Evolutionary conservation across 2,888 invertebrate species (phyloP), one percentile per base, ranked within the genome.

Genomic region (Melolontha melolontha): DNA sequence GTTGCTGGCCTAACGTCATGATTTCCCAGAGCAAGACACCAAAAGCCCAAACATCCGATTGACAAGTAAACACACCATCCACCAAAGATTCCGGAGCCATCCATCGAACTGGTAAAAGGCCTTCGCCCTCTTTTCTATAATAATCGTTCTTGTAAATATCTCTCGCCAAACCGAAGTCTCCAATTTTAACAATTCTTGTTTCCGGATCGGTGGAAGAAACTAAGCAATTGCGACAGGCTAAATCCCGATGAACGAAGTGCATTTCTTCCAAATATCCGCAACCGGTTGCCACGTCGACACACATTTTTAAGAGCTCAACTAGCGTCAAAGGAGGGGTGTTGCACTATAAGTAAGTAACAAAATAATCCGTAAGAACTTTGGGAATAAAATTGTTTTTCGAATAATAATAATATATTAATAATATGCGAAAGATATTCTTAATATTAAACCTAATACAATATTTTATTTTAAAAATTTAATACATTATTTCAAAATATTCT

Each of bases 71-170:
- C 0, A 98, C 93, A 0, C 98, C 97, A 80, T 98, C 97, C 1
- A 96, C 92, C 10, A 98, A 85, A 22, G 97, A 96, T 84, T 99
- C 99, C 1, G 98, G 98, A 0, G 97, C 92, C 97, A 99, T 98
- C 98, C 98, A 98, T 44, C 97, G 87, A 0, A 98, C 96, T 1
- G 98, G 98, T 59, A 98, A 83, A 51, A 97, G 84, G 0, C 97
- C 91, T 85, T 92, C 92, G 1, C 95, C 94, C 83, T 96, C 96
- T 82, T 98, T 97, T 72, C 97, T 88, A 80, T 98, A 99, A 79
- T 98, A 99, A 82, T 98, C 98, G 79, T 95, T 97, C 81, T 96
- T 95, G 83, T 98, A 98, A 71, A 98, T 95, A 82, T 98, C 98
- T 71, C 98, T 87, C 0, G 98, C 97, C 7, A 99, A 86, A 0